Evolutionary conservation across 2,888 invertebrate genomes (phyloP), one percentile per base, ranked within the genome.

Genomic region (Apoda limacodes): DNA sequence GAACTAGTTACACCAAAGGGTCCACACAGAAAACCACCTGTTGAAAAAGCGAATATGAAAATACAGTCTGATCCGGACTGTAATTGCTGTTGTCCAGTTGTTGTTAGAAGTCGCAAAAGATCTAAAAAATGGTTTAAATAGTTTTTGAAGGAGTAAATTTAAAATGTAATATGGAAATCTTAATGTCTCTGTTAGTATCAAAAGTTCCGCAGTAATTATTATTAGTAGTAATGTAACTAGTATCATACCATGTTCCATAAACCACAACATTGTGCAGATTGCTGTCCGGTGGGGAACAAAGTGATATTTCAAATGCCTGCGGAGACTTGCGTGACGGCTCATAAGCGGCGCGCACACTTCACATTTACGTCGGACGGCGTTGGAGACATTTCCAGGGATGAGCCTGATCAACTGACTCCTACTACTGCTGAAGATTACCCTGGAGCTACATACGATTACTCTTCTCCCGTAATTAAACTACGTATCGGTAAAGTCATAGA

Each of bases 1-100:
- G 88, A 88, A 52, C 63, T 89, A 48, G 84, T 84, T 30, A 85
- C 88, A 0, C 89, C 88, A 0, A 86, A 85, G 46, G 85, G 83
- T 0, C 72, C 78, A 0, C 84, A 85, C 34, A 72, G 82, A 36
- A 78, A 76, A 35, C 80, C 81, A 1, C 83, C 84, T 1, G 60
- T 85, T 5, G 24, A 55, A 46, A 69, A 65, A 61, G 44, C 50
- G 12, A 59, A 68, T 45, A 50, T 50, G 21, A 57, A 56, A 43
- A 47, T 70, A 20, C 72, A 71, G 42, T 72, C 74, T 5, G 69
- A 78, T 17, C 54, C 55, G 19, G 69, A 74, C 35, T 78, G 78
- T 34, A 52, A 53, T 27, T 78, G 76, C 47, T 65, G 53, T 39
- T n/a, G n/a, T n/a, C n/a, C n/a, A n/a, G n/a, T n/a, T n/a, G n/a